A percentile compares a stretch with the other conserved stretches of the same genome.
These are phyloP conservation scores for Eucera pruinosa DNA, from an alignment of 2,888 invertebrate genomes.

Conservation along the genomic window DNA sequence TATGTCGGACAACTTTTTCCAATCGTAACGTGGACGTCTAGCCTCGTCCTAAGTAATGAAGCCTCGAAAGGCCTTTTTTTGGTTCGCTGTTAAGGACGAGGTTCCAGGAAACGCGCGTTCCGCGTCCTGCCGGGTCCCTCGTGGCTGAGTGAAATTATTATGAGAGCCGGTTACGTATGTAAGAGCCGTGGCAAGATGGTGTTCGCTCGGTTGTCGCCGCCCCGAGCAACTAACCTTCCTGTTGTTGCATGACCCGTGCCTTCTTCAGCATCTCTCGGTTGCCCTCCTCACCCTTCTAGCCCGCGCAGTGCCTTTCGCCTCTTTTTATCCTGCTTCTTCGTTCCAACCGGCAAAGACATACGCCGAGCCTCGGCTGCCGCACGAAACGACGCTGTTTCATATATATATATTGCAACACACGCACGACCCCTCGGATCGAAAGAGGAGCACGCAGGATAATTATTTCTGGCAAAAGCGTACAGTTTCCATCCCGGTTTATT, in stretches of 20 bases:
- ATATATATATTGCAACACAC: conserved; percentile 62
- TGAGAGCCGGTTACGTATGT: conserved; percentile 77
- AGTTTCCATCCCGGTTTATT: conserved; percentile 21
- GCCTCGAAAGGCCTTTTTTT: conserved; percentile 31
- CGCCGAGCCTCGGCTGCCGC: conserved; percentile 43
- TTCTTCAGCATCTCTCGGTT: conserved; percentile 74
- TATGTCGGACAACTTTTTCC: conserved; percentile 28
- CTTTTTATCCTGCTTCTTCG: conserved; percentile 55
- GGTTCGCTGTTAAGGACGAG: conserved; percentile 42
- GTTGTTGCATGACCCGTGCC: conserved; percentile 82
- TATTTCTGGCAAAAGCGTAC: conserved; percentile 44
- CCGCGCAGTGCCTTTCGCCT: conserved; percentile 21
- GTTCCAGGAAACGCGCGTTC: conserved; percentile 72
- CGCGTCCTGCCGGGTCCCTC: conserved; percentile 56
- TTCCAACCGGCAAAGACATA: conserved; percentile 63
- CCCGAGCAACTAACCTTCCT: conserved; percentile 82
- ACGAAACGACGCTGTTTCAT: conserved; percentile 65
- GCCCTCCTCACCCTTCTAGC: conserved; percentile 32
- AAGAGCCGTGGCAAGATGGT: conserved; percentile 75
- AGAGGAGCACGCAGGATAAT: conserved; percentile 54
- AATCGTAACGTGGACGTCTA: neutral
- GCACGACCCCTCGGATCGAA: conserved; percentile 40
- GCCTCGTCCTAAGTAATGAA: conserved; percentile 30
- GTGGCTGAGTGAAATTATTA: conserved; percentile 78
- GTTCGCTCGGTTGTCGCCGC: conserved; percentile 81